A percentile compares a stretch with the other conserved stretches of the same genome.
Conservation (phyloP, 2,113 vertebrate species). For the Axis porcinus region DNA sequence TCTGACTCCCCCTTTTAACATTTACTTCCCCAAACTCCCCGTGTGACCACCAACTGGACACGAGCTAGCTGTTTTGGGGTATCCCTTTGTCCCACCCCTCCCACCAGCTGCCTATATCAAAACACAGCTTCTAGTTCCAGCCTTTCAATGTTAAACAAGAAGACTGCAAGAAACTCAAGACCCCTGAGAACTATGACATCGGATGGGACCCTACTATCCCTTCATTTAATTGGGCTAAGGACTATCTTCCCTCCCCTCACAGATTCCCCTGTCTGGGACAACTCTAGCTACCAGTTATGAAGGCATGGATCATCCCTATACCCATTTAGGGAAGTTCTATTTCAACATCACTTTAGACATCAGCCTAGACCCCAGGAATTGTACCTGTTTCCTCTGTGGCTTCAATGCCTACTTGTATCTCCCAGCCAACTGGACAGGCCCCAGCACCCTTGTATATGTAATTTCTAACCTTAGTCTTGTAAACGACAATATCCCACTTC, state of each 20-base stretch:
- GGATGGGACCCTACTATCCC: not conserved
- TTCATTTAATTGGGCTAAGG: not conserved
- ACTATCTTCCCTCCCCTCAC: not conserved
- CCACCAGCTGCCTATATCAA: not conserved
- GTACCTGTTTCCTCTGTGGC: not conserved
- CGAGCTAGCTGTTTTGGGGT: not conserved
- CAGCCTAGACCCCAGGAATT: not conserved
- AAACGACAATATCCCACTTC: not conserved
- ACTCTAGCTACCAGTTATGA: not conserved
- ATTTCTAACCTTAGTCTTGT: not conserved
- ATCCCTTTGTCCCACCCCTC: not conserved
- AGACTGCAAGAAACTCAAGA: not conserved
- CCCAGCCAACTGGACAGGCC: not conserved
- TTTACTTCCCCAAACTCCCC: not conserved
- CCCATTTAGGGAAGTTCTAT: not conserved
- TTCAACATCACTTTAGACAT: not conserved
- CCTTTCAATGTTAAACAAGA: not conserved
- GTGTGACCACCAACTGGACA: not conserved
- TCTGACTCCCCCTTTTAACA: not conserved
- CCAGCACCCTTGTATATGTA: rapidly evolving
- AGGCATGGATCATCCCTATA: not conserved
- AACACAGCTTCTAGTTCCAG: not conserved
- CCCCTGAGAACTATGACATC: not conserved
- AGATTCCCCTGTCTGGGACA: not conserved
- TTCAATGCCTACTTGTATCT: not conserved